Conservation (phyloP, 2,797 vertebrate species). For the Pristis pectinata region DNA sequence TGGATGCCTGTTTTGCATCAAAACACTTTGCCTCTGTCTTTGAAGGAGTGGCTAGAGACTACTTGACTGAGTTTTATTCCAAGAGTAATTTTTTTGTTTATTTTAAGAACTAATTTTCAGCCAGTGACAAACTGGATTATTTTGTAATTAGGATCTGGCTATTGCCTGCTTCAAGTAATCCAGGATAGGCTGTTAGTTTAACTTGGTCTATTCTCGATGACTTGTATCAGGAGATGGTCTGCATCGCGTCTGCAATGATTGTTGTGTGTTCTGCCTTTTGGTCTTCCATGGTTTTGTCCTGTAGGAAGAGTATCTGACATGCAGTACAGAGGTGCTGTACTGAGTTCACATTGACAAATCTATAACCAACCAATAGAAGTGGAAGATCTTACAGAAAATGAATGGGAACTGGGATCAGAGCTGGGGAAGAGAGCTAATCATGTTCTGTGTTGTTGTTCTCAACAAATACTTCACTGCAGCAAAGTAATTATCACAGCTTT, state of each 20-base stretch:
- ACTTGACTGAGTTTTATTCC: not conserved
- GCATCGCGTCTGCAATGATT: conserved; percentile 23
- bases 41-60: not conserved
- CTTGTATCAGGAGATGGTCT: conserved; percentile 87
- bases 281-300: not conserved
- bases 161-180: conserved; percentile 96
- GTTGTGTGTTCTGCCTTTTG: not conserved
- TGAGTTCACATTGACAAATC: not conserved
- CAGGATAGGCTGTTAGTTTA: conserved; percentile 92
- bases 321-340: not conserved
- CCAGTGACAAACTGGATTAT: not conserved
- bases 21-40: conserved; percentile 33
- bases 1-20: not conserved
- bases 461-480: not conserved
- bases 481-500: not conserved
- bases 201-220: conserved; percentile 93
- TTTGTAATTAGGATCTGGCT: conserved; percentile 49
- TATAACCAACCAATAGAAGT: not conserved
- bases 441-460: not conserved
- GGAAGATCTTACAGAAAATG: not conserved
- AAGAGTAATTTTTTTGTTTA: not conserved
- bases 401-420: not conserved
- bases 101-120: not conserved
- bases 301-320: too few species aligned
- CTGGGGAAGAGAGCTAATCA: not conserved